Evolutionary conservation across 2,797 vertebrate genomes (phyloP), one percentile per base, ranked within the genome.

Genomic region (Rhabdophis nuchalis): DNA sequence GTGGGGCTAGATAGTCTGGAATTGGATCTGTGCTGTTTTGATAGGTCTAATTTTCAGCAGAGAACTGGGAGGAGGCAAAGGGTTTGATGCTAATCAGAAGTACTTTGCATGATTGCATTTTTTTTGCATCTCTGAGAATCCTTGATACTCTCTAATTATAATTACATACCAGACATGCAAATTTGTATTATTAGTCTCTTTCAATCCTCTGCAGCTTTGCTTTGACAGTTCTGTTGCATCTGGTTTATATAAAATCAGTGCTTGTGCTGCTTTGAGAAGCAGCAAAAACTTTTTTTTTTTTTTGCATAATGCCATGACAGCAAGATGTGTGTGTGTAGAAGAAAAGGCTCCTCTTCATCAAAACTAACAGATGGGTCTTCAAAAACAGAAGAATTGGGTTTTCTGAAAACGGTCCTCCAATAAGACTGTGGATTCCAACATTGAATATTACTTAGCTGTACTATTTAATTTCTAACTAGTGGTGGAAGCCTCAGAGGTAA

Each of bases 101-200:
- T 87, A 93, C 91, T 94, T 50, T 94, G 58, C 82, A 72, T 95
- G 90, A 29, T 54, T 94, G 72, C 6, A 94, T 95, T 95, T 95
- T 95, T 95, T 95, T 95, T 92, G 93, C 46, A 50, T 89, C 85
- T 94, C 93, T 93, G 91, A 97, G 95, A 94, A 93, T 95, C 85
- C 6, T 89, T 54, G 8, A 94, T 60, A 88, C 1, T 56, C 91
- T 93, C 53, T 88, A 13, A 93, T 95, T 95, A 93, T 94, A 88
- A 92, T 94, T 96, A 93, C 93, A 58, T 54, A 96, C 60, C 46
- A 92, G 14, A 54, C 57, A 54, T 0, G 61, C 92, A 87, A 92
- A 87, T 94, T 94, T 77, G 90, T 12, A 91, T 32, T 52, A 82
- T n/a, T 91, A 93, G 58, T 53, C 89, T 52, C 57, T 87, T 85